Evolutionary conservation across 2,113 vertebrate species (phyloP), one percentile per base, ranked within the genome.

Genomic region (Trematocara stigmaticum): DNA sequence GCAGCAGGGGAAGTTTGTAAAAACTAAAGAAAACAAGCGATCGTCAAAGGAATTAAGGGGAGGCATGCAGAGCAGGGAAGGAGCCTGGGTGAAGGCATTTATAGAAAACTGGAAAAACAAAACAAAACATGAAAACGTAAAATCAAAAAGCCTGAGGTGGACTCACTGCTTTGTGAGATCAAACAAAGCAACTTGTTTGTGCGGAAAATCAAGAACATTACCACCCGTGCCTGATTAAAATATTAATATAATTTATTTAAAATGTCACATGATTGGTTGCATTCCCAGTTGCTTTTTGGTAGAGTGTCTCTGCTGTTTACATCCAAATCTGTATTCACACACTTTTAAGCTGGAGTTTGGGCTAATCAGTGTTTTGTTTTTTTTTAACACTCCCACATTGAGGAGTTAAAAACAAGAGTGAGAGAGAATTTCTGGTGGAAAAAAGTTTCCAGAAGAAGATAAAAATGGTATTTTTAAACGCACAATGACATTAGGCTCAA

Each of bases 1-100:
- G 55, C 84, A 90, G 86, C 78, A 52, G 82, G 90, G 56, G 26
- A 83, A 83, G 78, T 91, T 89, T 83, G 61, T 45, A 76, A 83
- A 87, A 92, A 49, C 12, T 18, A 64, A 84, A 81, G 82, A 90
- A 92, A 94, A 91, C 85, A 92, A 91, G 86, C 71, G 79, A 92
- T 87, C 26, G 52, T 89, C 91, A 81, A 74, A 90, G 90, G 85
- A 92, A 86, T 91, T 78, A 78, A 49, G 51, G 34, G 71, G 78
- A 86, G 86, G 83, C 84, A 87, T 76, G 86, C 45, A 78, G 79
- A 86, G 78, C 18, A 35, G 79, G 59, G 83, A 76, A 83, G 61
- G 40, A 80, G 79, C 74, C 35, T 61, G 89, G 90, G 87, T 88
- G 90, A 88, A 57, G 85, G 82, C 64, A 83, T 83, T 85, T 81